A percentile compares a stretch with the other conserved stretches of the same genome.
Conservation (phyloP, 2,888 invertebrate genomes). For the Thalpophila matura region DNA sequence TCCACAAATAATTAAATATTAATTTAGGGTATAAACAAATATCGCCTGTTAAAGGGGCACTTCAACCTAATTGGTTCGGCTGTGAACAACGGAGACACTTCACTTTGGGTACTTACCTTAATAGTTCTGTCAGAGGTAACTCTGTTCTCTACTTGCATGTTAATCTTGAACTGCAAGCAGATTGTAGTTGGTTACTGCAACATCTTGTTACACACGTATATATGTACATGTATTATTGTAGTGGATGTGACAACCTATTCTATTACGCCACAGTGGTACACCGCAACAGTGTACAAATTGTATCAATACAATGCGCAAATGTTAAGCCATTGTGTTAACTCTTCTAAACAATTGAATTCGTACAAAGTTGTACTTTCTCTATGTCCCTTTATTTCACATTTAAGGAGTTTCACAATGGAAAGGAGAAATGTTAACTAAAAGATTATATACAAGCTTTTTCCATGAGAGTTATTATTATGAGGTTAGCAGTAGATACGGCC, state of each 20-base stretch:
- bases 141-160: slow-evolving; percentile 26
- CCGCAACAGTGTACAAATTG: slow-evolving; percentile 14
- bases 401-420: slow-evolving; percentile 19
- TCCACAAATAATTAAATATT: slow-evolving; percentile 60
- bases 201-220: slow-evolving; percentile 10
- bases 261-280: slow-evolving; percentile 13
- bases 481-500: slow-evolving; percentile 4
- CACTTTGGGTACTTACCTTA: slow-evolving; percentile 9
- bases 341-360: slow-evolving; percentile 28
- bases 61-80: slow-evolving; percentile 37
- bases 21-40: slow-evolving; percentile 50
- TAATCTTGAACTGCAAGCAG: slow-evolving; percentile 19
- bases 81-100: neutral
- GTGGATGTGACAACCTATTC: slow-evolving; percentile 16
- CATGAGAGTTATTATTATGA: slow-evolving; percentile 6
- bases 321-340: neutral
- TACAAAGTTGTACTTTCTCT: slow-evolving; percentile 11
- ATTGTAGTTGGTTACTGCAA: slow-evolving; percentile 15
- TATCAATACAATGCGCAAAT: slow-evolving; percentile 21
- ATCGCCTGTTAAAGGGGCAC: slow-evolving; percentile 40
- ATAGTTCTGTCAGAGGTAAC: slow-evolving; percentile 12
- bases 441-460: slow-evolving; percentile 13
- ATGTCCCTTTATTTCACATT: slow-evolving; percentile 3
- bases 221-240: too few species aligned
- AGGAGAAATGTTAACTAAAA: slow-evolving; percentile 10